Conservation (phyloP, 2,888 invertebrate genomes). For the Cancer borealis region DNA sequence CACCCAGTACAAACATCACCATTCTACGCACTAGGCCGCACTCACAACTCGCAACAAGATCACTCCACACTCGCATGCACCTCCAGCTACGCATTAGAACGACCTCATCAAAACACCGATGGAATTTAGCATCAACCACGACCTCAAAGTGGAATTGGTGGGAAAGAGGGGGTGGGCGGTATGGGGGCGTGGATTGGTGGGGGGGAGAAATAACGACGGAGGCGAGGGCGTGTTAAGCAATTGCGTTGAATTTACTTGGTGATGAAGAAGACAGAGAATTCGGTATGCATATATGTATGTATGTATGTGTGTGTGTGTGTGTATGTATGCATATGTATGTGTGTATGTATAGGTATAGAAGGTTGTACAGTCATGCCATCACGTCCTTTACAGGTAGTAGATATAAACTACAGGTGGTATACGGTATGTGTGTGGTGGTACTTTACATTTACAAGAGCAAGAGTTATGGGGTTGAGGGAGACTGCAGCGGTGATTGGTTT, state of each 20-base stretch:
- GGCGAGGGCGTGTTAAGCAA: not conserved
- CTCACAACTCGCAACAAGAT: not conserved
- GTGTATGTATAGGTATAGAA: not conserved
- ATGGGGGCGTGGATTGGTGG: not conserved
- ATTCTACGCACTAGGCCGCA: not conserved
- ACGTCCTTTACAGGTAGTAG: not conserved
- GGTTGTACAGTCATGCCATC: constrained; percentile 4
- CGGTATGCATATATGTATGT: not conserved
- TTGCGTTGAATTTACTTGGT: not conserved
- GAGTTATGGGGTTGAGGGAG: too few species aligned
- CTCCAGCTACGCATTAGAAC: not conserved
- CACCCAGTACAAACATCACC: not conserved
- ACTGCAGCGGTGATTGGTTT: too few species aligned
- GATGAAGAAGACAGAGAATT: not conserved
- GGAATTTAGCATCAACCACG: not conserved
- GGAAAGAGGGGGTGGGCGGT: too few species aligned
- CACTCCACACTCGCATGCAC: constrained; percentile 1
- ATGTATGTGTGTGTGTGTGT: too few species aligned
- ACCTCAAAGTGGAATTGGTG: not conserved
- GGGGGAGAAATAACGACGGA: not conserved
- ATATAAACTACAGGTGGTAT: too few species aligned
- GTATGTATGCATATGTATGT: too few species aligned
- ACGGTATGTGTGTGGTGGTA: too few species aligned
- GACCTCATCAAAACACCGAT: not conserved
- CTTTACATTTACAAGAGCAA: too few species aligned